A percentile compares a stretch with the other conserved stretches of the same genome.
These are phyloP conservation scores for Philantomba maxwellii DNA, from an alignment of 2,113 vertebrate genomes.

Conservation along the genomic window DNA sequence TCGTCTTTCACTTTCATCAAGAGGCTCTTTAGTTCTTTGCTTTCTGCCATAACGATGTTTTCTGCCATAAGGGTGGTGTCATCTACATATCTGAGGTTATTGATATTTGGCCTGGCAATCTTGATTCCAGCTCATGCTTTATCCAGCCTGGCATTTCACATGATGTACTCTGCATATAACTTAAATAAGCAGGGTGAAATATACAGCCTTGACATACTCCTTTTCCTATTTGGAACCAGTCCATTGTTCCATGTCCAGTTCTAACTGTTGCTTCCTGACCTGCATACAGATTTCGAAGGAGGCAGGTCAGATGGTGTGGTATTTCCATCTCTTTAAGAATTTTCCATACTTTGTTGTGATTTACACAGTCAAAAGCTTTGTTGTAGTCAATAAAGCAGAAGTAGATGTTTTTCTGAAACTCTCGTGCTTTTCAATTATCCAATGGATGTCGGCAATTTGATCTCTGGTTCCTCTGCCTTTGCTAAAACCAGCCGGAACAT, in stretches of 20 bases:
- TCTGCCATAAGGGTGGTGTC: neutral
- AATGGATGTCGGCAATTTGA: neutral
- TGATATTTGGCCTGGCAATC: neutral
- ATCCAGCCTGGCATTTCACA: fast-evolving
- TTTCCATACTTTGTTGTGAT: neutral
- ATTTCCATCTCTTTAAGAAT: neutral
- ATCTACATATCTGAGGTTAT: neutral
- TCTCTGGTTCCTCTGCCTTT: neutral
- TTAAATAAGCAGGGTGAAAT: neutral
- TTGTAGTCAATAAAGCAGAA: neutral
- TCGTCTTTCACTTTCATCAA: neutral
- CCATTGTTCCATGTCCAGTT: neutral
- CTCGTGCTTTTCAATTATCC: fast-evolving
- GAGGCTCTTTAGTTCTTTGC: neutral
- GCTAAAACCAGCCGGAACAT: neutral
- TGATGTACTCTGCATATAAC: neutral
- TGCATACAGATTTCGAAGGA: neutral
- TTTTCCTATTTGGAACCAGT: neutral
- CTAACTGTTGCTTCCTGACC: neutral
- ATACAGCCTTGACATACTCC: neutral
- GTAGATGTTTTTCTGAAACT: neutral
- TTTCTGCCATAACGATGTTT: neutral
- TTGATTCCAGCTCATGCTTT: neutral
- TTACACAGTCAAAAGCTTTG: neutral
- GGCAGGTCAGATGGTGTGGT: neutral